Conservation (phyloP, 2,113 vertebrate species). For the Xyrauchen texanus region DNA sequence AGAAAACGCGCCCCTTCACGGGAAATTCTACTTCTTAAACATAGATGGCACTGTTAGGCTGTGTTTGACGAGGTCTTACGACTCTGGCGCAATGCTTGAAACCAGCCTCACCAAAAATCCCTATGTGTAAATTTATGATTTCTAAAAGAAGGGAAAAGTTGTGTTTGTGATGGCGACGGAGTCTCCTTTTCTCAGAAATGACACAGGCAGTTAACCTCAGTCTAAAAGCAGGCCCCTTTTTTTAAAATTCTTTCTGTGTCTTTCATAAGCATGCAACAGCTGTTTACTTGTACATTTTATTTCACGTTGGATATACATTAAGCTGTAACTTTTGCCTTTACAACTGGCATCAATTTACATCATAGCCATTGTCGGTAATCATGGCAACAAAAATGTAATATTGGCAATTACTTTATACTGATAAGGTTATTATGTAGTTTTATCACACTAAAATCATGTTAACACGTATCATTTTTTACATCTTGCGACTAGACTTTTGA, state of each 20-base stretch:
- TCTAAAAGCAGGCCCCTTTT: conserved; percentile 3
- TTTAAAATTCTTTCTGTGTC: background rate
- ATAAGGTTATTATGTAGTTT: no score
- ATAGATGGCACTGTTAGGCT: conserved; percentile 44
- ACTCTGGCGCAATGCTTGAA: background rate
- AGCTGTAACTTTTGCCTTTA: conserved; percentile 6
- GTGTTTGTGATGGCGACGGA: conserved; percentile 48
- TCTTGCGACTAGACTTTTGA: no score
- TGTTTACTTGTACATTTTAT: conserved; percentile 23
- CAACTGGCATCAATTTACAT: background rate
- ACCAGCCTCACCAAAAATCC: conserved; percentile 27
- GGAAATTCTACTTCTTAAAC: background rate
- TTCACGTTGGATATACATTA: background rate
- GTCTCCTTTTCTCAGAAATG: conserved; percentile 51
- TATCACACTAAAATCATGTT: no score
- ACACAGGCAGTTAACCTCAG: conserved; percentile 34
- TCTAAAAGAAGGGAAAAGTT: conserved; percentile 48
- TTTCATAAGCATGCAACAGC: conserved; percentile 31
- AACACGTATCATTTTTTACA: no score
- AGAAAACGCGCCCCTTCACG: background rate
- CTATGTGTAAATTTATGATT: conserved; percentile 43
- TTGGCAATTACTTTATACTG: no score
- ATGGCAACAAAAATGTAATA: no score
- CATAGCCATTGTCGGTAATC: no score
- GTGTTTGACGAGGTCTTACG: background rate